phyloP scores from a whole-genome alignment of 2,113 vertebrate species.

The Lethenteron reissneri region DNA sequence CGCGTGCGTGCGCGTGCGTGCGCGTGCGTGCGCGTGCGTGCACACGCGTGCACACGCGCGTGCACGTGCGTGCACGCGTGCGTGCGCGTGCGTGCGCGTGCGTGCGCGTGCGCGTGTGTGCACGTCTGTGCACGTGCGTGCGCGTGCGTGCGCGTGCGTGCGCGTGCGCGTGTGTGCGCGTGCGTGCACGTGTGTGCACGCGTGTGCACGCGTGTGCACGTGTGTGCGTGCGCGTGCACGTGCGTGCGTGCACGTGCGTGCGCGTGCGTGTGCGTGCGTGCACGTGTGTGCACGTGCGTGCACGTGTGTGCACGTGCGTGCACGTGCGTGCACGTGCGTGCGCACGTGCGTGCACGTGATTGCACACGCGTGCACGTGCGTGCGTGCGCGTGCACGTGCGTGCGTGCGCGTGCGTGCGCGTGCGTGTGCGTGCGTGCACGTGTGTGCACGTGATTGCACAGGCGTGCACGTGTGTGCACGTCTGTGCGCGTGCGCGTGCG shows the following conservation, averaged over 20 bases:
- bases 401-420: no score
- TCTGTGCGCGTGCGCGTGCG: background rate
- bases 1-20: constrained; percentile 3
- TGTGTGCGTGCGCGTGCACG: background rate
- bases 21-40: constrained; percentile 3
- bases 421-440: no score
- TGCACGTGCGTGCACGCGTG: background rate
- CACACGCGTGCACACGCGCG: background rate
- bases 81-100: constrained; percentile 1
- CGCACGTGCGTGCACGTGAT: background rate
- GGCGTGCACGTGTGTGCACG: no score
- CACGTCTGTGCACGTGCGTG: background rate
- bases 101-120: background rate
- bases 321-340: background rate
- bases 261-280: background rate
- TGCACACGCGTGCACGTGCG: no score
- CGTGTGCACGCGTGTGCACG: background rate
- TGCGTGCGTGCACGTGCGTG: background rate
- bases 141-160: background rate
- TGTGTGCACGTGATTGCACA: no score
- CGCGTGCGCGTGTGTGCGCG: background rate
- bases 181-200: background rate
- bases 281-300: background rate
- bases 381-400: no score
- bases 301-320: background rate